Evolutionary conservation across 2,797 vertebrate genomes (phyloP), one percentile per base, ranked within the genome.

Genomic region (Aratinga solstitialis): DNA sequence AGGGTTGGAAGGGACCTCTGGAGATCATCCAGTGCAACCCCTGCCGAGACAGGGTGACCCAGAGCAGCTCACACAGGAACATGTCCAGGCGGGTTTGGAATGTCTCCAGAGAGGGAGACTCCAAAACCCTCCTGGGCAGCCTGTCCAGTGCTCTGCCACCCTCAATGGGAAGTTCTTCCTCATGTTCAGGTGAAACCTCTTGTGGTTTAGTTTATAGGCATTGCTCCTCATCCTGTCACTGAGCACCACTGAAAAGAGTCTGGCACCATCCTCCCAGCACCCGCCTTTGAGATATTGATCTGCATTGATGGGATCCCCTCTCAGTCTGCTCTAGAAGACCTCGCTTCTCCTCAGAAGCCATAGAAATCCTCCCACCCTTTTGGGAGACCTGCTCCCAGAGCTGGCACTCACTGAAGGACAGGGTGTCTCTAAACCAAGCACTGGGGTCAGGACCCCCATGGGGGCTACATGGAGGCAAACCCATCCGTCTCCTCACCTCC

Each of bases 401-500:
- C 24, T 51, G 42, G 43, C 18, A 12, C 29, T 53, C 18, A 9
- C 29, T n/a, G 11, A 50, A 67, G 19, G 40, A 63, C 0, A 1
- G 11, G 36, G 36, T 16, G 43, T 53, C 45, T 34, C 67, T 0
- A 1, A 90, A 58, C 32, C 42, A 36, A 56, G 47, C 1, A 2
- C 32, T 30, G 42, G 15, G 11, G 7, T 38, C 24, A 56, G 23
- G n/a, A 66, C n/a, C 43, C 23, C 20, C 9, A 4, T 1, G 6
- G 63, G n/a, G 22, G 7, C 27, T 67, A 14, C 4, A 1, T 11
- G n/a, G 15, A 73, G 11, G 36, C 16, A 61, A 7, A 7, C 2
- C 10, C 8, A 6, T 6, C 10, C 34, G 5, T 27, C 50, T 40
- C 43, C 97, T 97, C 43, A 98, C 99, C 97, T 99, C 99, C 97